Evolutionary conservation across 2,888 invertebrate genomes (phyloP).

Genomic region (Sclerodermus sp.): DNA sequence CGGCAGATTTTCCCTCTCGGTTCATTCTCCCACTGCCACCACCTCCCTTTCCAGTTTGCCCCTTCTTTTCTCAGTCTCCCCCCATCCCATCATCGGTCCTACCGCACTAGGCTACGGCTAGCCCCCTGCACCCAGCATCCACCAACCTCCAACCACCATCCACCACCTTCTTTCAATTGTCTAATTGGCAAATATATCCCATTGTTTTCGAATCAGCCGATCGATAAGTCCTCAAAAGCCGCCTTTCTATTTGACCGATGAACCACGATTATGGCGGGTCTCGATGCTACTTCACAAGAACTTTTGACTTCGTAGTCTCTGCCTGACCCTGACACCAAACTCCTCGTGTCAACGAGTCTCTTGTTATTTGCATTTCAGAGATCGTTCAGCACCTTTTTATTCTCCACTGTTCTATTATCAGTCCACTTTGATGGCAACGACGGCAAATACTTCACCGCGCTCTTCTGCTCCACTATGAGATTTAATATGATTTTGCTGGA

Average conservation of each 20-base stretch:
- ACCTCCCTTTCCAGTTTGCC: neutral
- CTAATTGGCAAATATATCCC: slow-evolving; percentile 54
- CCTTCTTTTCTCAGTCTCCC: slow-evolving; percentile 1
- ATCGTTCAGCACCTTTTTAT: neutral
- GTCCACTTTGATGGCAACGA: no score
- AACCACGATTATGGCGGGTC: no score
- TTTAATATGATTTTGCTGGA: no score
- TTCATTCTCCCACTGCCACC: no score
- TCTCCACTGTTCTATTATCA: neutral
- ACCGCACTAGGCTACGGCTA: slow-evolving; percentile 23
- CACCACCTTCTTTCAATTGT: slow-evolving; percentile 37
- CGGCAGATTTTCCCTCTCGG: slow-evolving; percentile 21
- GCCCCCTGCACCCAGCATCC: slow-evolving; percentile 1
- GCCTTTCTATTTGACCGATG: no score
- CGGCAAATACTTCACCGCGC: no score
- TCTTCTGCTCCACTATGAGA: no score
- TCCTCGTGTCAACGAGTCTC: no score
- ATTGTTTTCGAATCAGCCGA: slow-evolving; percentile 42
- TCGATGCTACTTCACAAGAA: no score
- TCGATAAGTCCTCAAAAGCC: slow-evolving; percentile 17
- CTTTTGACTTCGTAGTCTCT: no score
- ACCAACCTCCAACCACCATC: neutral
- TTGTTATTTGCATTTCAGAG: no score
- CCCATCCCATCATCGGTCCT: neutral
- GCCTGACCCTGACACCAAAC: no score